These are phyloP conservation scores for cat (Felis catus) DNA, from an alignment of 2,113 vertebrate species.

Conservation along the genomic window F.catus_Fca126_mat1.0 CM031417.1:121581001-121581500, in stretches of 20 bases:
- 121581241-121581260: not conserved
- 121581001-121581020: not conserved
- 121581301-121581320: not conserved
- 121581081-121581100: not conserved
- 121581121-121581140: conserved; percentile 53
- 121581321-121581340: not conserved
- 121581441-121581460: not conserved
- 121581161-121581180: conserved; percentile 8
- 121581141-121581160: not conserved
- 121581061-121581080: not conserved
- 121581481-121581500: not conserved
- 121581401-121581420: not conserved
- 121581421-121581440: not conserved
- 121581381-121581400: not conserved
- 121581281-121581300: not conserved
- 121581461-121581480: not conserved
- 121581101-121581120: conserved; percentile 51
- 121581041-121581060: not conserved
- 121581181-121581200: not conserved
- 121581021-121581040: not conserved
- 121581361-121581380: not conserved
- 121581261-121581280: not conserved
- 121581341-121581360: not conserved
- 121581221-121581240: not conserved
- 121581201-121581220: conserved; percentile 48